Percentiles rank a stretch among this genome's conserved stretches.
These are phyloP conservation scores for Rhombomys opimus DNA, from an alignment of 2,113 vertebrate genomes.

Conservation along the genomic window DNA sequence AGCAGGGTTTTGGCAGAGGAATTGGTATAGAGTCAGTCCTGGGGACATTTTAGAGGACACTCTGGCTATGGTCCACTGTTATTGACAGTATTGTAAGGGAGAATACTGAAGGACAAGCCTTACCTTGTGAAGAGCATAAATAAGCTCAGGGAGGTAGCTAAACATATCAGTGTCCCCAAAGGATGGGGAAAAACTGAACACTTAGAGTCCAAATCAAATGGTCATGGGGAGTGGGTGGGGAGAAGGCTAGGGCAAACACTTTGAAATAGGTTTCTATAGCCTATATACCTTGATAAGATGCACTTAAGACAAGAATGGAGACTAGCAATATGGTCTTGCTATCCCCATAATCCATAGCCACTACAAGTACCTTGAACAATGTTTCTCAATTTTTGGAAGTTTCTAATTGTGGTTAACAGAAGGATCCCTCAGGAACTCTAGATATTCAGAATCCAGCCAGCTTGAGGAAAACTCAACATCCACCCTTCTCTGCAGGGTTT, in stretches of 20 bases:
- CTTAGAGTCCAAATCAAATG: constrained; percentile 6
- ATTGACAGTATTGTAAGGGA: not conserved
- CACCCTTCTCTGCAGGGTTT: not conserved
- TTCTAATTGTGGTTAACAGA: not conserved
- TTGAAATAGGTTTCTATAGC: not conserved
- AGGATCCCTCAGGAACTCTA: not conserved
- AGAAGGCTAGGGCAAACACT: not conserved
- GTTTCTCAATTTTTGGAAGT: not conserved
- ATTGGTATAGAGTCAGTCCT: no score
- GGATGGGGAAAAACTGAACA: not conserved
- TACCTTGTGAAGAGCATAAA: not conserved
- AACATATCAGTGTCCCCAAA: not conserved
- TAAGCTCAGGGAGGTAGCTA: not conserved
- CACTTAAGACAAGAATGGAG: not conserved
- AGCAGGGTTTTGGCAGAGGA: not conserved
- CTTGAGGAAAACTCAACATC: not conserved
- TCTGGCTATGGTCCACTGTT: not conserved
- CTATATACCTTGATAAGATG: not conserved
- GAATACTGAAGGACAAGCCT: not conserved
- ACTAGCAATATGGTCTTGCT: rapidly evolving
- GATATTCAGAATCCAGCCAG: not conserved
- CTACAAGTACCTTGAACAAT: not conserved
- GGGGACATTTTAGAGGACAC: not conserved
- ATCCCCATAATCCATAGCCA: not conserved
- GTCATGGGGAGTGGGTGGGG: not conserved